Percentiles rank a stretch among this genome's conserved stretches.
Evolutionary conservation across 1,140 invertebrate species (phyloP).

Genomic region (Proales similis): DNA sequence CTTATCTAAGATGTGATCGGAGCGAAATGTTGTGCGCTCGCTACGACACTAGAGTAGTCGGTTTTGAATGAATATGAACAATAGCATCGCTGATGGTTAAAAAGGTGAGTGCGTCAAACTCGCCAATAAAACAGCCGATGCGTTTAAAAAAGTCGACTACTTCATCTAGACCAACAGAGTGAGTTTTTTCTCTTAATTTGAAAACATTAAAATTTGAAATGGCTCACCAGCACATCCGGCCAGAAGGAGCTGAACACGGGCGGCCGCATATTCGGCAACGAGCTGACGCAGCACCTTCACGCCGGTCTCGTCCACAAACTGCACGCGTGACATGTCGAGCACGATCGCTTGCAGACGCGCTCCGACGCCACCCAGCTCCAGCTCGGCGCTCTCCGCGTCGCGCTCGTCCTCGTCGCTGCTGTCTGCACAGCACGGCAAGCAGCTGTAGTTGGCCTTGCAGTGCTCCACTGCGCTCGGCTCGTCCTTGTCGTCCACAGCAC

Average conservation of each 20-base stretch:
- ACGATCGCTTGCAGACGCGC: not conserved
- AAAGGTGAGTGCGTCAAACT: too few species aligned
- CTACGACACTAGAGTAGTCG: too few species aligned
- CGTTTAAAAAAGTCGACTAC: too few species aligned
- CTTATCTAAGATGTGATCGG: too few species aligned
- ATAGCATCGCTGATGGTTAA: too few species aligned
- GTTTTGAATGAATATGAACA: too few species aligned
- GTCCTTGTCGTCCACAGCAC: slow-evolving; percentile 10
- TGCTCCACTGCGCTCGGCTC: too few species aligned
- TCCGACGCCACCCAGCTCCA: not conserved
- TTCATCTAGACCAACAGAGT: too few species aligned
- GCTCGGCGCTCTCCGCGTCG: not conserved
- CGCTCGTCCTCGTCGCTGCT: not conserved
- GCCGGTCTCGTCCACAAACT: slow-evolving; percentile 5
- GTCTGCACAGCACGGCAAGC: not conserved
- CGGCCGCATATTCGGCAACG: not conserved
- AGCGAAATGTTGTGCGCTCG: too few species aligned
- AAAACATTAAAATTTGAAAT: not conserved
- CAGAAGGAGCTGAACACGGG: not conserved
- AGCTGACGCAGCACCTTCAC: not conserved
- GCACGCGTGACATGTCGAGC: not conserved
- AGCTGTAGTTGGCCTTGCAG: too few species aligned
- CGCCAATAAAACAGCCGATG: too few species aligned
- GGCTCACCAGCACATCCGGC: not conserved
- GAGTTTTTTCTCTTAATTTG: too few species aligned